Evolutionary conservation across 1,140 invertebrate genomes (phyloP).

Genomic region (Panagrolaimus sp.): DNA sequence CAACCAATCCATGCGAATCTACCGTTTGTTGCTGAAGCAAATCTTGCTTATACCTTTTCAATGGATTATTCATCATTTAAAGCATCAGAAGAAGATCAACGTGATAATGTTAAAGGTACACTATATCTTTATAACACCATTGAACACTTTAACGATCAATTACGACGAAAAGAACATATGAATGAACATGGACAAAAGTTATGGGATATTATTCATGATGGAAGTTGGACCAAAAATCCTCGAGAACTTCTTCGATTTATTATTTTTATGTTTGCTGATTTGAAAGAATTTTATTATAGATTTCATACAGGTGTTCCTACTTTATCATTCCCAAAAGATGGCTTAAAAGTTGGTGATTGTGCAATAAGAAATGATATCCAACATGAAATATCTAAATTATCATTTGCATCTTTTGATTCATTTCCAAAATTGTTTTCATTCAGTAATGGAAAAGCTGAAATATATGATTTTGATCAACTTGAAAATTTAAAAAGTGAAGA

Average conservation of each 20-base stretch:
- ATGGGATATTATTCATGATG: background rate
- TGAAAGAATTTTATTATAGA: background rate
- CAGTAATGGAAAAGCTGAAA: too few relatives aligned
- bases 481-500: too few relatives aligned
- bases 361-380: too few relatives aligned
- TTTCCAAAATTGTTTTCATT: too few relatives aligned
- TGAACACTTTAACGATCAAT: background rate
- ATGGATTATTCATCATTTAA: conserved; percentile 1
- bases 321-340: background rate
- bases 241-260: background rate
- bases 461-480: too few relatives aligned
- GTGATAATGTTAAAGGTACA: background rate
- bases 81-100: background rate
- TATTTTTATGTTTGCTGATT: background rate
- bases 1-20: conserved; percentile 19
- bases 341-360: too few relatives aligned
- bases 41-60: background rate
- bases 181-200: background rate
- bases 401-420: too few relatives aligned
- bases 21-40: background rate
- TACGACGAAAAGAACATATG: background rate
- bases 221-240: background rate
- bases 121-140: conserved; percentile 5
- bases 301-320: background rate
- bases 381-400: too few relatives aligned